Conservation (phyloP, 2,888 invertebrate species). For the Hoplodrina ambigua region DNA sequence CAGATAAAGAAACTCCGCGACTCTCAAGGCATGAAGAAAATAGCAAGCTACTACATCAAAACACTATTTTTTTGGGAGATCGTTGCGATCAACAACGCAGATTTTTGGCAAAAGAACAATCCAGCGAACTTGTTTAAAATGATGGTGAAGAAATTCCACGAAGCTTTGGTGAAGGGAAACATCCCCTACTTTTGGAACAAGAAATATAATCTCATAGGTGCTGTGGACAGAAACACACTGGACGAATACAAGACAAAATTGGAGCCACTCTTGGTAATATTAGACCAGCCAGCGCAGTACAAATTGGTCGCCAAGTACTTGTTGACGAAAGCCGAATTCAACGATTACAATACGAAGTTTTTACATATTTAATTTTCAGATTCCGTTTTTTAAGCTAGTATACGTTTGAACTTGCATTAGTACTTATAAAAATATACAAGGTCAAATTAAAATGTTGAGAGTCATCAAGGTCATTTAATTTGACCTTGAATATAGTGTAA, state of each 20-base stretch:
- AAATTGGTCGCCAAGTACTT: slow-evolving; percentile 76
- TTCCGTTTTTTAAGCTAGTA: neutral
- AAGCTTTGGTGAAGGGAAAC: slow-evolving; percentile 68
- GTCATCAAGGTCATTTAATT: neutral
- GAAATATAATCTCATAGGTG: slow-evolving; percentile 82
- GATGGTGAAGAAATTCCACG: slow-evolving; percentile 81
- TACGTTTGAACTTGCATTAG: neutral
- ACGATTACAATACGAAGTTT: slow-evolving; percentile 68
- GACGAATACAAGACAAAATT: slow-evolving; percentile 72
- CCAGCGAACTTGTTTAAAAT: slow-evolving; percentile 76
- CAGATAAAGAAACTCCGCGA: slow-evolving; percentile 89
- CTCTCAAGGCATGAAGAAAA: slow-evolving; percentile 76
- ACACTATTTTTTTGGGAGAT: slow-evolving; percentile 87
- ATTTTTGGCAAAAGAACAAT: slow-evolving; percentile 74
- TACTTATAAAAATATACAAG: no score
- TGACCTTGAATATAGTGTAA: neutral
- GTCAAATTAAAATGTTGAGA: neutral
- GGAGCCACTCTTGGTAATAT: slow-evolving; percentile 65
- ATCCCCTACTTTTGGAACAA: slow-evolving; percentile 89
- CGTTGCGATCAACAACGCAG: slow-evolving; percentile 64
- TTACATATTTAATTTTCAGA: slow-evolving; percentile 63
- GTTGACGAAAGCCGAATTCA: slow-evolving; percentile 71
- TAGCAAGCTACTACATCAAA: slow-evolving; percentile 91
- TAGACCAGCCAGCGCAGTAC: slow-evolving; percentile 71
- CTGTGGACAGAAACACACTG: slow-evolving; percentile 62